phyloP scores from a whole-genome alignment of 2,113 vertebrate genomes.

The Nothocercus nigrocapillus region DNA sequence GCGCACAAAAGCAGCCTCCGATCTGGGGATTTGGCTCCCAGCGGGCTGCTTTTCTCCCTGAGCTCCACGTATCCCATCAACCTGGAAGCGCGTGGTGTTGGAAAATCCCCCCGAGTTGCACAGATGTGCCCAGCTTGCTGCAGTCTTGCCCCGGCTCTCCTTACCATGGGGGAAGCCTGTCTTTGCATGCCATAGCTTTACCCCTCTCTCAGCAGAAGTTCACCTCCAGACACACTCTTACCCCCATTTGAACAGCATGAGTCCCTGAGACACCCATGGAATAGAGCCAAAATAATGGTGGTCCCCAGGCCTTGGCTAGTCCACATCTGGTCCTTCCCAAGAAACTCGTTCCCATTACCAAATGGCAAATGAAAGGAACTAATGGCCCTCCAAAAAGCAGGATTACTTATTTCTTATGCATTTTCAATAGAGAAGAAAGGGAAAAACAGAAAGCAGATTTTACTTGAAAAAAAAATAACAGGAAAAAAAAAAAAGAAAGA shows the following conservation, averaged over 20 bases:
- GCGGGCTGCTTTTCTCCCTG: not conserved
- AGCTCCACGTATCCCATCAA: not conserved
- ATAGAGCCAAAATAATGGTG: not conserved
- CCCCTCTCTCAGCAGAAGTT: not conserved
- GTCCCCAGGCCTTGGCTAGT: not conserved
- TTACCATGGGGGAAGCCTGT: not conserved
- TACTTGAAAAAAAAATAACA: not conserved
- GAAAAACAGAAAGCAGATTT: accelerated
- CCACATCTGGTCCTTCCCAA: not conserved
- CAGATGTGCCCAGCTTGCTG: not conserved
- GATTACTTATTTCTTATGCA: not conserved
- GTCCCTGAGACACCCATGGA: accelerated
- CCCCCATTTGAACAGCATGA: accelerated
- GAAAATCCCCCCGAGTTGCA: not conserved
- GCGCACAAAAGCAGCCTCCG: not conserved
- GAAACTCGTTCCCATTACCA: not conserved
- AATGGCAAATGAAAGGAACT: not conserved
- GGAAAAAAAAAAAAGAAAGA: too few species aligned
- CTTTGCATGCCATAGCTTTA: not conserved
- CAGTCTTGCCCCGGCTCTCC: not conserved
- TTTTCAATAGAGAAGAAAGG: not conserved
- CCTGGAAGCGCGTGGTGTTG: not conserved
- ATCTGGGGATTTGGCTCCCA: not conserved
- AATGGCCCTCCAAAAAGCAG: not conserved
- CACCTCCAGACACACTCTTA: not conserved